Base-by-base conservation (phyloP, 1,140 invertebrate genomes). In the Drosophila chauvacae region DNA sequence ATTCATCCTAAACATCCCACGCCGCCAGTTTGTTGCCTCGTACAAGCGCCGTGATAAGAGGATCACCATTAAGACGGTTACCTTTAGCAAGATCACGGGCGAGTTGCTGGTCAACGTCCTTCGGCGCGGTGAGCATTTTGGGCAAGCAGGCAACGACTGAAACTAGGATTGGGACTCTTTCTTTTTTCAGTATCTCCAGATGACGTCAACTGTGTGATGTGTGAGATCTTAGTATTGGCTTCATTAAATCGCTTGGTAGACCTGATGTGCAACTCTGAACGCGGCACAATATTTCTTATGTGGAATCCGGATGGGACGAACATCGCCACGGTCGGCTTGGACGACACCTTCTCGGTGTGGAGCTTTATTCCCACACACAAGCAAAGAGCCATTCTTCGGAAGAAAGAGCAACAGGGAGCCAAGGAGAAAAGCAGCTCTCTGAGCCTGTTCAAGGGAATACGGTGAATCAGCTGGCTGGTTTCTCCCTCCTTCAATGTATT, bases 301-400 rank as follows among this genome's bases (percentile, higher is more conserved):
- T 92, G 84, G 84, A 91, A 76, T 65, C 85, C 91, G 4, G 84
- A 92, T 82, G 91, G 91, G 1, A 91, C 79, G 3, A 83, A 65
- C 45, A 59, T 92, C n/a, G 84, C 91, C 7, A 90, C 87, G 1
- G 81, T 78, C 35, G 87, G 90, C 13, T 50, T 87, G 2, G 91
- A 92, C 44, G 87, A 91, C 28, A 87, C 91, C 6, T 77, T 92
- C 16, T 84, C 87, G 7, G 59, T 92, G 18, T 92, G 91, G 91
- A 91, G 87, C 47, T 92, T 91, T 37, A 77, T 69, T 44, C 69
- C 91, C 16, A 37, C 47, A 9, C 48, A 80, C 39, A 66, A 65
- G 41, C 16, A 30, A 14, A 42, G 65, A 3, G 45, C 55, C 16
- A 53, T 72, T 18, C 23, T 76, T 2, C 41, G 53, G 0, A 68